These are phyloP conservation scores for Drosophila ananassae DNA, from an alignment of 1,140 invertebrate genomes.

Conservation along the genomic window DNA sequence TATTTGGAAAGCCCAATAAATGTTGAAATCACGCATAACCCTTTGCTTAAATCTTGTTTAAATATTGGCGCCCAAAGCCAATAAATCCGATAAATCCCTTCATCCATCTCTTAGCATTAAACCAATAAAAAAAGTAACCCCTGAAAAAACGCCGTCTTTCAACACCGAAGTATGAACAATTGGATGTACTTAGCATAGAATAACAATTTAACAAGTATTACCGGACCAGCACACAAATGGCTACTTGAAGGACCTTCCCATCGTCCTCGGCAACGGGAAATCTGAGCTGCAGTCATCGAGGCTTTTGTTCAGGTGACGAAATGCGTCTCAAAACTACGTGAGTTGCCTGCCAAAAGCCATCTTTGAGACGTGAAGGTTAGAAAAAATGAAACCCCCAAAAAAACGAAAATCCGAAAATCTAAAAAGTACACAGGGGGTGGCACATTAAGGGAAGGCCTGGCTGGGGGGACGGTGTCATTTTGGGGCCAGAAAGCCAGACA, in stretches of 20 bases:
- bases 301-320: conserved; percentile 72
- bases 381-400: conserved; percentile 17
- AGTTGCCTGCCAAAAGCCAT: conserved; percentile 58
- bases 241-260: conserved; percentile 38
- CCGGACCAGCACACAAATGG: conserved; percentile 60
- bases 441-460: conserved; percentile 29
- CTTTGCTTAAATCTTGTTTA: neutral
- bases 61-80: neutral
- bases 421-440: conserved; percentile 20
- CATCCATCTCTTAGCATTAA: conserved; percentile 4
- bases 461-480: conserved; percentile 15
- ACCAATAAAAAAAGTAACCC: conserved; percentile 24
- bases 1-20: neutral
- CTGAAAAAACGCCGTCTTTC: conserved; percentile 2
- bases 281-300: conserved; percentile 38
- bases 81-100: neutral
- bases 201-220: conserved; percentile 56
- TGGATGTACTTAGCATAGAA: conserved; percentile 56
- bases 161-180: conserved; percentile 43
- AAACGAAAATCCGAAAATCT: conserved; percentile 45
- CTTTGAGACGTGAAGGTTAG: conserved; percentile 18
- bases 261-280: conserved; percentile 18
- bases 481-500: conserved; percentile 58
- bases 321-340: conserved; percentile 71
- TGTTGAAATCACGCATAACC: conserved; percentile 1